A percentile compares a stretch with the other conserved stretches of the same genome.
Conservation (phyloP, 2,888 invertebrate species). For the Synanthedon tipuliformis region DNA sequence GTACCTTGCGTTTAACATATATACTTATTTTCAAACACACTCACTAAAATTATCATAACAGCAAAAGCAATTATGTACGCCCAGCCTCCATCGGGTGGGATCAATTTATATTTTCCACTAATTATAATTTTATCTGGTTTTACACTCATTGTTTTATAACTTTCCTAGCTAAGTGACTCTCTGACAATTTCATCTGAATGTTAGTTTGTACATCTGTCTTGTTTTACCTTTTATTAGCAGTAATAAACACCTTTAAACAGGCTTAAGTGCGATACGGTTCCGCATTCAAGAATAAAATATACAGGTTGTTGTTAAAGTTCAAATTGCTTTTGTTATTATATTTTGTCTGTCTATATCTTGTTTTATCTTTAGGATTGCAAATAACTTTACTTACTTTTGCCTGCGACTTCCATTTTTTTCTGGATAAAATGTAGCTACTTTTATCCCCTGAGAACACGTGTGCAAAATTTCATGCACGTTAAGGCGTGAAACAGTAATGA, state of each 20-base stretch:
- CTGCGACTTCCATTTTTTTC: no score
- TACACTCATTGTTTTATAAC: not conserved
- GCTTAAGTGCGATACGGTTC: not conserved
- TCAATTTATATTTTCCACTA: slow-evolving; percentile 24
- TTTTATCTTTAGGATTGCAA: not conserved
- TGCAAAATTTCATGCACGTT: no score
- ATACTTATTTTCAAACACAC: slow-evolving; percentile 24
- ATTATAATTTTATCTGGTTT: slow-evolving; percentile 6
- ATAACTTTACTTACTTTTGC: no score
- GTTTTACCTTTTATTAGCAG: not conserved
- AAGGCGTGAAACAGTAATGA: no score
- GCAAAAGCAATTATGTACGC: slow-evolving; percentile 75
- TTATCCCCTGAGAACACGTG: no score
- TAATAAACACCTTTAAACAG: not conserved
- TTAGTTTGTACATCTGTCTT: not conserved
- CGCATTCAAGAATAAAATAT: not conserved
- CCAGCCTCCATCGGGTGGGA: slow-evolving; percentile 77
- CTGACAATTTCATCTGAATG: not conserved
- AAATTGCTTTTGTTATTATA: no score
- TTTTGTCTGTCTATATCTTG: not conserved
- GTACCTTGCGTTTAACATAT: no score
- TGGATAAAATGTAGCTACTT: no score
- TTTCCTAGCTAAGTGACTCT: not conserved
- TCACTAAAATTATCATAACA: slow-evolving; percentile 71
- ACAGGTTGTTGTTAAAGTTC: not conserved